Evolutionary conservation across 1,140 invertebrate genomes (phyloP).

Genomic region (Atopsyche davidsoni): DNA sequence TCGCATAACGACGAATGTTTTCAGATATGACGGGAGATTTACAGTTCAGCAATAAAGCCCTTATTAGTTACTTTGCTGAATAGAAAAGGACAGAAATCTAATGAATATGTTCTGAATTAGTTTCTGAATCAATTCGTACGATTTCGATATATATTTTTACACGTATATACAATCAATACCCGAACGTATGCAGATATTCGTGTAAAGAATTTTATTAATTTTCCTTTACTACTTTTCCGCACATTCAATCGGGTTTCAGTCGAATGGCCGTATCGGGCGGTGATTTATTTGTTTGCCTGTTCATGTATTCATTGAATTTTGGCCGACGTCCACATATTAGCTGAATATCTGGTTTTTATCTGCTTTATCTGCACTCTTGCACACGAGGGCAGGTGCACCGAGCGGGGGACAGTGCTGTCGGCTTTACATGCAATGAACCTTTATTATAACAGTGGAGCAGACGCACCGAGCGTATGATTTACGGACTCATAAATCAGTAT

Average conservation of each 20-base stretch:
- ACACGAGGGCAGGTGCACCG: constrained; percentile 4
- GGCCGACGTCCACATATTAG: constrained; percentile 1
- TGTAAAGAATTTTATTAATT: constrained; percentile 20
- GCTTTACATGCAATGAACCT: background rate
- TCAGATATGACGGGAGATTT: no score
- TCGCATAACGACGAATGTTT: no score
- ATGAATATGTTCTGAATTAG: no score
- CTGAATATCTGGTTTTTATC: constrained; percentile 14
- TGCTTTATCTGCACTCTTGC: constrained; percentile 5
- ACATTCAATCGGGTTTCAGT: constrained; percentile 21
- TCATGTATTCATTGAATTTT: constrained; percentile 24
- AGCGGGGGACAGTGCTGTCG: background rate
- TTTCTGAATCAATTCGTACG: no score
- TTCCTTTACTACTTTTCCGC: constrained; percentile 5
- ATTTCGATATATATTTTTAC: no score
- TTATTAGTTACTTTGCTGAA: no score
- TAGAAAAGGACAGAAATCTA: no score
- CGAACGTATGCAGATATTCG: background rate
- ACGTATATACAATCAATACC: no score
- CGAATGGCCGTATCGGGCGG: constrained; percentile 19
- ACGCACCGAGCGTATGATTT: background rate
- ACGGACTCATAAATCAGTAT: background rate
- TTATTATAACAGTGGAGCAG: background rate
- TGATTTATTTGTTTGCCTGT: constrained; percentile 23
- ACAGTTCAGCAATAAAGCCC: no score